phyloP scores from a whole-genome alignment of 2,797 vertebrate genomes.

The Pampus argenteus region DNA sequence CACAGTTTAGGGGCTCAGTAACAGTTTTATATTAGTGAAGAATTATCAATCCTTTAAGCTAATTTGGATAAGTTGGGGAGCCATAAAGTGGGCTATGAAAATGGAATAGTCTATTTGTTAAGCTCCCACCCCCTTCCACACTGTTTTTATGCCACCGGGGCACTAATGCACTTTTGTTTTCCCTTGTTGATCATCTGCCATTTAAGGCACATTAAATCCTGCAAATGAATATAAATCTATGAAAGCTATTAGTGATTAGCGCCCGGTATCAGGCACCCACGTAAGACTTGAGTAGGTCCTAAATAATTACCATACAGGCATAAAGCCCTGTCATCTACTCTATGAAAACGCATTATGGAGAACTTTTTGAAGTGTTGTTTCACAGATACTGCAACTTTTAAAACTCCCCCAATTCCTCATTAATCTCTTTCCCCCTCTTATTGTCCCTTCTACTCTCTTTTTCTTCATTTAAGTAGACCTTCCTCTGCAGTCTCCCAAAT shows the following conservation, averaged over 20 bases:
- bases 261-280: slow-evolving; percentile 57
- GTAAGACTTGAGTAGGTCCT: slow-evolving; percentile 45
- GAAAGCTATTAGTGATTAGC: slow-evolving; percentile 79
- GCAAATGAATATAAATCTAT: slow-evolving; percentile 87
- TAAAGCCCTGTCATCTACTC: neutral
- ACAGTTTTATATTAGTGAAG: slow-evolving; percentile 89
- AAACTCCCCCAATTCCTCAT: neutral
- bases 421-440: neutral
- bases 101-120: slow-evolving; percentile 82
- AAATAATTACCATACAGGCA: slow-evolving; percentile 25
- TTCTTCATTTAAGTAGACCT: slow-evolving; percentile 35
- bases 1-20: slow-evolving; percentile 88
- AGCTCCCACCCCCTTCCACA: slow-evolving; percentile 83
- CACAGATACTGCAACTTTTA: slow-evolving; percentile 24
- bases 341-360: neutral
- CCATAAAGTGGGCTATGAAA: slow-evolving; percentile 86
- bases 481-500: slow-evolving; percentile 31
- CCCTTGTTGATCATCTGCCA: slow-evolving; percentile 85
- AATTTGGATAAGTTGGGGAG: slow-evolving; percentile 89
- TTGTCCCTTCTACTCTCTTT: slow-evolving; percentile 7
- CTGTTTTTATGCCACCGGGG: slow-evolving; percentile 82
- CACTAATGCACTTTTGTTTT: slow-evolving; percentile 87
- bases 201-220: slow-evolving; percentile 85
- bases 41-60: slow-evolving; percentile 92
- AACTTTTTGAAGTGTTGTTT: slow-evolving; percentile 15